Conservation (phyloP, 2,113 vertebrate species). For the Boleophthalmus pectinirostris region DNA sequence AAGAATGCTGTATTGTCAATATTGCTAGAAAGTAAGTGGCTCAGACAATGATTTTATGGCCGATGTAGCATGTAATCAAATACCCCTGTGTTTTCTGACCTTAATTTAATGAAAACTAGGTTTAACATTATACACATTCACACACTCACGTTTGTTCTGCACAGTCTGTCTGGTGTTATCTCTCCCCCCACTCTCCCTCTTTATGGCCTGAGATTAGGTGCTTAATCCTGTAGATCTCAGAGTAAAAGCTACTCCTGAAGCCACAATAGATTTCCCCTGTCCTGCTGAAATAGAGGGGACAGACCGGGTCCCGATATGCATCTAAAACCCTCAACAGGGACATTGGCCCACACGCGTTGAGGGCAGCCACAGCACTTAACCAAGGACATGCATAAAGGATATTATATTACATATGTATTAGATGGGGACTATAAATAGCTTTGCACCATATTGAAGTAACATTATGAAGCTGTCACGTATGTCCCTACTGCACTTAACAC, state of each 20-base stretch:
- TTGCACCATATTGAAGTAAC: slow-evolving; percentile 30
- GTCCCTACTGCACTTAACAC: slow-evolving; percentile 1
- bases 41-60: neutral
- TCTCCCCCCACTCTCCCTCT: slow-evolving; percentile 51
- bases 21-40: neutral
- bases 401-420: slow-evolving; percentile 58
- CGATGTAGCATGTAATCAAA: neutral
- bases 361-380: slow-evolving; percentile 14
- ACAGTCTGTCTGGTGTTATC: slow-evolving; percentile 2
- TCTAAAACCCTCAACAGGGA: slow-evolving; percentile 32
- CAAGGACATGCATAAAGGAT: slow-evolving; percentile 43
- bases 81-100: slow-evolving; percentile 24
- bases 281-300: slow-evolving; percentile 53
- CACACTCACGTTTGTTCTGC: slow-evolving; percentile 41
- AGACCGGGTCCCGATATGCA: slow-evolving; percentile 55
- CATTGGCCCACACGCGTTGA: slow-evolving; percentile 21
- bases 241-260: slow-evolving; percentile 63
- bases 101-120: slow-evolving; percentile 36
- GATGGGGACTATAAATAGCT: slow-evolving; percentile 49
- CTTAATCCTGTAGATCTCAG: slow-evolving; percentile 69
- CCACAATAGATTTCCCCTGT: slow-evolving; percentile 62
- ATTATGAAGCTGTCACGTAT: slow-evolving; percentile 31
- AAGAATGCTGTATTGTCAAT: neutral
- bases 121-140: slow-evolving; percentile 31
- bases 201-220: slow-evolving; percentile 63